Percentiles rank a stretch among this genome's conserved stretches.
phyloP scores from a whole-genome alignment of 1,140 invertebrate species.

The Heterodera carotae region DNA sequence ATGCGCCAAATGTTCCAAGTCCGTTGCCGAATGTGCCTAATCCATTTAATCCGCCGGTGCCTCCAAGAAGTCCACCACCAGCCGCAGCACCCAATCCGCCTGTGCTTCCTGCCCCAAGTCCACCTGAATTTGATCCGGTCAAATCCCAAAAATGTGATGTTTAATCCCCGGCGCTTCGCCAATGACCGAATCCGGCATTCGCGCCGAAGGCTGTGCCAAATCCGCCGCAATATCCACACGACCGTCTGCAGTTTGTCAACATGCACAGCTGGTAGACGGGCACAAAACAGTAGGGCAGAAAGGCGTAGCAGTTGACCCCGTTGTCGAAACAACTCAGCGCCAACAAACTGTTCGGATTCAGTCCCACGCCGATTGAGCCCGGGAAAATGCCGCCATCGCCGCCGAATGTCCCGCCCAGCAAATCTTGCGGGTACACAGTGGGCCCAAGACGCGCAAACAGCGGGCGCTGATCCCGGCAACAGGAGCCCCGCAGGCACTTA shows the following conservation, averaged over 20 bases:
- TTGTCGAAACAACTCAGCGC: slow-evolving; percentile 26
- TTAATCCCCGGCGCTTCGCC: no score
- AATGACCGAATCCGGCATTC: slow-evolving; percentile 13
- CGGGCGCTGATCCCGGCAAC: slow-evolving; percentile 38
- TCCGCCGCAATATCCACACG: slow-evolving; percentile 22
- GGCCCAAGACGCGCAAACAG: slow-evolving; percentile 31
- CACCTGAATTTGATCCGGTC: neutral
- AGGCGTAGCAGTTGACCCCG: slow-evolving; percentile 30
- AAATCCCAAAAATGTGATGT: no score
- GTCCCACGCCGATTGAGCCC: neutral
- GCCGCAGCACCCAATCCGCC: slow-evolving; percentile 6
- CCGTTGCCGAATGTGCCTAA: neutral
- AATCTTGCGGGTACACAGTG: slow-evolving; percentile 32
- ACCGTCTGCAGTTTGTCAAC: slow-evolving; percentile 16
- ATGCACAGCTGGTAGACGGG: slow-evolving; percentile 32
- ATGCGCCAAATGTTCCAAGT: neutral
- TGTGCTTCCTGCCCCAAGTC: neutral
- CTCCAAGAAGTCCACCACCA: slow-evolving; percentile 6
- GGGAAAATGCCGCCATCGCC: slow-evolving; percentile 17
- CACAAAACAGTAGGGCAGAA: slow-evolving; percentile 23
- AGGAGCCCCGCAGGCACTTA: slow-evolving; percentile 25
- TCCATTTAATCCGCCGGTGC: slow-evolving; percentile 14
- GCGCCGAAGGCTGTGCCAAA: neutral
- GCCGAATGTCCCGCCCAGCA: slow-evolving; percentile 16
- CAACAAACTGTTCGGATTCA: neutral